Evolutionary conservation across 2,888 invertebrate species (phyloP).

Genomic region (Lithophane semibrunnea): DNA sequence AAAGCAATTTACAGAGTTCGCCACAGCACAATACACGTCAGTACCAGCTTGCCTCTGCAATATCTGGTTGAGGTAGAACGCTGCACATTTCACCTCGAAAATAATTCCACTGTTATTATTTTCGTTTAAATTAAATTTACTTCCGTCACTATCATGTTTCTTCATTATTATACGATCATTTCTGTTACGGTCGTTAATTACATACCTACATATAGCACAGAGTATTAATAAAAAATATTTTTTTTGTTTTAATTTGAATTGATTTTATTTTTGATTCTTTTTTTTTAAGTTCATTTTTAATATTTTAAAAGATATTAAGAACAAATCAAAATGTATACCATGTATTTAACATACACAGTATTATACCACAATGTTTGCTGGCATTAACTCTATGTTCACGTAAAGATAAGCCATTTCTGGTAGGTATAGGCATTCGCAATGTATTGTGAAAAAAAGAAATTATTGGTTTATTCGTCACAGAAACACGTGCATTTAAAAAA

Average conservation of each 20-base stretch:
- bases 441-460: neutral
- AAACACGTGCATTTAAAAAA: too few species aligned
- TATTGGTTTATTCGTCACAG: neutral
- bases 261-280: too few species aligned
- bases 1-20: conserved; percentile 88
- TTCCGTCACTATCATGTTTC: conserved; percentile 58
- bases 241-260: neutral
- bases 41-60: conserved; percentile 85
- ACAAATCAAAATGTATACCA: too few species aligned
- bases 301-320: neutral
- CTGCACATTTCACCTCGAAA: conserved; percentile 80
- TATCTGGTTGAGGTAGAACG: conserved; percentile 82
- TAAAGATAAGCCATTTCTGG: neutral
- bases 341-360: too few species aligned
- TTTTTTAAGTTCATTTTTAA: neutral
- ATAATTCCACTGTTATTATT: conserved; percentile 76
- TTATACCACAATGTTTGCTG: too few species aligned
- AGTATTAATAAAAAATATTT: neutral
- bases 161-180: conserved; percentile 10
- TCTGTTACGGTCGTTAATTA: neutral
- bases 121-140: conserved; percentile 67
- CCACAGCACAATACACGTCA: conserved; percentile 88
- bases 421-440: neutral
- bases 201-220: neutral
- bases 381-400: too few species aligned